These are phyloP conservation scores for Ciconia boyciana DNA, from an alignment of 2,113 vertebrate genomes.

Conservation along the genomic window DNA sequence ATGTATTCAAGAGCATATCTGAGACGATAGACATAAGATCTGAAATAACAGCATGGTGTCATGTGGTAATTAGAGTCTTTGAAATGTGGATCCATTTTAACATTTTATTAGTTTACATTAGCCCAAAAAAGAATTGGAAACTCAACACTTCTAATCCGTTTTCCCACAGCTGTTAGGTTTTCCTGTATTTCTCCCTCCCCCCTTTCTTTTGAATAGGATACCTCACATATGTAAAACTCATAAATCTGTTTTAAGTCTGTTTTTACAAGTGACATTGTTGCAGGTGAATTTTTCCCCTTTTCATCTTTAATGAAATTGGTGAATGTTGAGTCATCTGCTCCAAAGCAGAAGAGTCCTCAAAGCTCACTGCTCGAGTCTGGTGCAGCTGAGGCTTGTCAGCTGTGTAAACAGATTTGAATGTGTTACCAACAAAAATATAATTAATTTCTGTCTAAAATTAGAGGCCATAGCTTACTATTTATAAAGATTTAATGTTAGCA, in stretches of 20 bases:
- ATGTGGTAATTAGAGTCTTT: slow-evolving; percentile 63
- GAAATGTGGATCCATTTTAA: slow-evolving; percentile 48
- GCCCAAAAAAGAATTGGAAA: slow-evolving; percentile 58
- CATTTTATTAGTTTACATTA: slow-evolving; percentile 56
- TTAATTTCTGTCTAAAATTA: slow-evolving; percentile 79
- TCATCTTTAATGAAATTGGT: slow-evolving; percentile 69
- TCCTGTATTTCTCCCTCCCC: accelerated
- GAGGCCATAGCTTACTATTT: slow-evolving; percentile 69
- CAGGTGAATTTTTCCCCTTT: slow-evolving; percentile 65
- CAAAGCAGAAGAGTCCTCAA: slow-evolving; percentile 65
- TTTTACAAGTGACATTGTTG: slow-evolving; percentile 73
- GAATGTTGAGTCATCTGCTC: slow-evolving; percentile 77
- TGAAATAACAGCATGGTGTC: slow-evolving; percentile 65
- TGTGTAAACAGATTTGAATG: slow-evolving; percentile 80
- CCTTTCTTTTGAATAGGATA: slow-evolving; percentile 30
- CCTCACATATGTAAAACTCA: slow-evolving; percentile 37
- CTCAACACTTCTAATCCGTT: slow-evolving; percentile 56
- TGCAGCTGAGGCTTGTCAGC: slow-evolving; percentile 78
- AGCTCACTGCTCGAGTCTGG: slow-evolving; percentile 69
- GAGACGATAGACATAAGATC: background rate
- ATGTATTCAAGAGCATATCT: background rate
- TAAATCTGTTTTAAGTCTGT: slow-evolving; percentile 46
- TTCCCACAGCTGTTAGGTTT: slow-evolving; percentile 57
- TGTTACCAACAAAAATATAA: slow-evolving; percentile 82
- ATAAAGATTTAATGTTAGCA: slow-evolving; percentile 70